A percentile compares a stretch with the other conserved stretches of the same genome.
Conservation (phyloP, 2,888 invertebrate species). For the Tenodera sinensis region DNA sequence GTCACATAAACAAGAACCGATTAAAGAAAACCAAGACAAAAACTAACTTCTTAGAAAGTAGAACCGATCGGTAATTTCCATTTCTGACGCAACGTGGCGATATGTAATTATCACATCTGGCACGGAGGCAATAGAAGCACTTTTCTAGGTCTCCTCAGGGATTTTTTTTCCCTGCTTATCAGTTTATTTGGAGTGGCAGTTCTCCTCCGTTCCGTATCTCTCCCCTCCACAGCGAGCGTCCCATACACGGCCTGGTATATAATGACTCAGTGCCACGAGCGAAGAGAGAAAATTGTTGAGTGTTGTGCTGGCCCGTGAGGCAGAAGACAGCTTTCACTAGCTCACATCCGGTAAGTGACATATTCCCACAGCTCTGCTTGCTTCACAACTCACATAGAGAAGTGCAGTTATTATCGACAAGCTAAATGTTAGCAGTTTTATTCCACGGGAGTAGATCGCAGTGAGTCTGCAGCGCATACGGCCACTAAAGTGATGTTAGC, state of each 20-base stretch:
- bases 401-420: too few relatives aligned
- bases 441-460: too few relatives aligned
- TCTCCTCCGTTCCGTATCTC: too few relatives aligned
- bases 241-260: not conserved
- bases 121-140: not conserved
- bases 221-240: not conserved
- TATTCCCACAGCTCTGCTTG: too few relatives aligned
- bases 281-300: not conserved
- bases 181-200: not conserved
- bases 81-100: not conserved
- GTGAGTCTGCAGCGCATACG: too few relatives aligned
- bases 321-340: not conserved
- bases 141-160: not conserved
- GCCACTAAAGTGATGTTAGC: not conserved
- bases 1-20: not conserved
- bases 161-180: not conserved
- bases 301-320: not conserved
- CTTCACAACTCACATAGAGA: not conserved
- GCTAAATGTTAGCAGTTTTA: too few relatives aligned
- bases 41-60: not conserved
- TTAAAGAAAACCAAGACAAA: not conserved
- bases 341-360: not conserved
- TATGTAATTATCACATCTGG: not conserved
- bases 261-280: not conserved
- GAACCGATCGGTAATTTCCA: not conserved